Percentiles rank a stretch among this genome's conserved stretches.
Evolutionary conservation across 1,140 invertebrate species (phyloP).

Genomic region (Drosophila erecta): DNA sequence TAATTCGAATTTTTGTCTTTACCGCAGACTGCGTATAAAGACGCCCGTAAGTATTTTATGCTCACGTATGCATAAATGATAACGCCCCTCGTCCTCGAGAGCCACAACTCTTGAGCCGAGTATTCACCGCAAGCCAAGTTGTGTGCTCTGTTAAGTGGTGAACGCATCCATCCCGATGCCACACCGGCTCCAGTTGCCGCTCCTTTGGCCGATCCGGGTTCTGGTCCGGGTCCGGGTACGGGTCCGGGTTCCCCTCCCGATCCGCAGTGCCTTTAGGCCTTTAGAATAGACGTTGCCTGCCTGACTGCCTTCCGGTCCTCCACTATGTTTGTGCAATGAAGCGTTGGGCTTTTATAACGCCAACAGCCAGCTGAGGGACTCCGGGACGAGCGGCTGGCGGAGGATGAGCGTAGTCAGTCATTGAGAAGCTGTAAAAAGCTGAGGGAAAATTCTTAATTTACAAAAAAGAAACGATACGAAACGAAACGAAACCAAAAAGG

Average conservation of each 20-base stretch:
- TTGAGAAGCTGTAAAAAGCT: constrained; percentile 73
- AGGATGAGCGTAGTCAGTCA: constrained; percentile 42
- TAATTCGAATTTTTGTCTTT: constrained; percentile 59
- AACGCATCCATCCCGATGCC: constrained; percentile 23
- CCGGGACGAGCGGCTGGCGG: constrained; percentile 7
- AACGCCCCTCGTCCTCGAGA: constrained; percentile 22
- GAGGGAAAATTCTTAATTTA: constrained; percentile 77
- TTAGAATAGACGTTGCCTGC: constrained; percentile 55
- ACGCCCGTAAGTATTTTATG: constrained; percentile 45
- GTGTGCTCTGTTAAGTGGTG: constrained; percentile 66
- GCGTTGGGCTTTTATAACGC: constrained; percentile 79
- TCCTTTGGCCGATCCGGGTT: not conserved
- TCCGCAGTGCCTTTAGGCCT: constrained; percentile 42
- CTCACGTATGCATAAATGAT: constrained; percentile 69
- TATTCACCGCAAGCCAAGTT: constrained; percentile 59
- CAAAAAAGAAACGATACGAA: constrained; percentile 43
- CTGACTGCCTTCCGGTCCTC: constrained; percentile 52
- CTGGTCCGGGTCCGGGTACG: no score
- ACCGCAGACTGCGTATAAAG: constrained; percentile 37
- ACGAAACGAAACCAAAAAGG: constrained; percentile 62
- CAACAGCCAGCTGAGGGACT: constrained; percentile 74
- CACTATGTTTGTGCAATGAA: constrained; percentile 80
- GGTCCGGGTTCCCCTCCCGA: no score
- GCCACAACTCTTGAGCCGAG: constrained; percentile 20
- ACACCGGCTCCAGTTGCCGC: not conserved